phyloP scores from a whole-genome alignment of 2,113 vertebrate species.

The Ammospiza nelsoni region DNA sequence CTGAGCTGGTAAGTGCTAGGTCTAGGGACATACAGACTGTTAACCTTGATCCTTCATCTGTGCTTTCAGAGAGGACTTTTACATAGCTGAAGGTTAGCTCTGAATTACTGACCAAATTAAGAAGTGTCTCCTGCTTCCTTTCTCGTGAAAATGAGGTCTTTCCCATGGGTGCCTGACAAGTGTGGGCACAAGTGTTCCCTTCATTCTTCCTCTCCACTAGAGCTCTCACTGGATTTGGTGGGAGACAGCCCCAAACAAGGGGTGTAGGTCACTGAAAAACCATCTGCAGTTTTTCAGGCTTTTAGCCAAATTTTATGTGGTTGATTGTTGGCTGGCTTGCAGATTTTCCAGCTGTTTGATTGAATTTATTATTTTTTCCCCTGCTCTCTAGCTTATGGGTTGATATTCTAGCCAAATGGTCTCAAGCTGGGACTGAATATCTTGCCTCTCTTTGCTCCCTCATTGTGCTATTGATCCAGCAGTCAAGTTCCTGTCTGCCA shows the following conservation, averaged over 20 bases:
- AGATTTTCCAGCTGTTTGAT: constrained; percentile 38
- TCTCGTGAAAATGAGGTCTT: not conserved
- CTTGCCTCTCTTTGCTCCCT: not conserved
- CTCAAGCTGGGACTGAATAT: not conserved
- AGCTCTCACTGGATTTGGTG: not conserved
- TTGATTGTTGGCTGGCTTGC: not conserved
- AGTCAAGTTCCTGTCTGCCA: not conserved
- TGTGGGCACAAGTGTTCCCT: not conserved
- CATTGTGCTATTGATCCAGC: not conserved
- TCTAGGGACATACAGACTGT: not conserved
- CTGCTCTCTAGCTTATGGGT: not conserved
- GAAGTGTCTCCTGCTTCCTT: accelerated
- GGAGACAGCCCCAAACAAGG: not conserved
- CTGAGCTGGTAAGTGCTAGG: not conserved
- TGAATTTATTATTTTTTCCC: not conserved
- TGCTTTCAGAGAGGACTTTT: not conserved
- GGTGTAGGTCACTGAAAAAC: not conserved
- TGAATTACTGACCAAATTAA: not conserved
- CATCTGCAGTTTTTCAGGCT: not conserved
- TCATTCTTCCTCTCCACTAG: not conserved
- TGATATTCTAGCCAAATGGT: not conserved
- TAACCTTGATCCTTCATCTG: not conserved
- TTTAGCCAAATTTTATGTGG: not conserved
- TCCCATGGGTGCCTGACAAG: not conserved
- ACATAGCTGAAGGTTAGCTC: not conserved